These are phyloP conservation scores for Heteractis magnifica DNA, from an alignment of 92 coral and sea anemone genomes.

Conservation along the genomic window DNA sequence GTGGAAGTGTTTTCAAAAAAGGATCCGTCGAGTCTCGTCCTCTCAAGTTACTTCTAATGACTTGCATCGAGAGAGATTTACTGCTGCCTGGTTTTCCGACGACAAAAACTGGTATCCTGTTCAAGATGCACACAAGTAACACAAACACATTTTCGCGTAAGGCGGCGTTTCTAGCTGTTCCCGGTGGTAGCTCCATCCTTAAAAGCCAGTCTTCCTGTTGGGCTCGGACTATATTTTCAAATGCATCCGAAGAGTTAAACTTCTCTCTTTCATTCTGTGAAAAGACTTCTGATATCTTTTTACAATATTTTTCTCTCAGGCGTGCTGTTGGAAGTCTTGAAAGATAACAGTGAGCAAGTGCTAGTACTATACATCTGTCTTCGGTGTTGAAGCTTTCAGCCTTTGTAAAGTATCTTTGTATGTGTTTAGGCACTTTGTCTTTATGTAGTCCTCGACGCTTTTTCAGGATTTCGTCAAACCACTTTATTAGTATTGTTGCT, in stretches of 20 bases:
- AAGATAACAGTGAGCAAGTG: conserved; percentile 92
- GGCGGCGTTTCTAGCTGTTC: conserved; percentile 94
- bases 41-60: conserved; percentile 89
- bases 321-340: conserved; percentile 75
- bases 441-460: too few relatives aligned
- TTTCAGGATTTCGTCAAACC: conserved; percentile 59
- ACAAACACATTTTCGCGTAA: conserved; percentile 97
- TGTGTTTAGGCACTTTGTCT: background rate
- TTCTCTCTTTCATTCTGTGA: background rate
- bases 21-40: conserved; percentile 85
- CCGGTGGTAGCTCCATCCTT: conserved; percentile 97
- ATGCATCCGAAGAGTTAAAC: too few relatives aligned
- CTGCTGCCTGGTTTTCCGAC: conserved; percentile 99
- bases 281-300: conserved; percentile 42
- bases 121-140: conserved; percentile 89
- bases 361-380: conserved; percentile 60
- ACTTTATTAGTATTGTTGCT: conserved; percentile 63
- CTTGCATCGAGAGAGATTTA: conserved; percentile 94
- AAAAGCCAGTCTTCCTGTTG: conserved; percentile 83
- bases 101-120: conserved; percentile 91
- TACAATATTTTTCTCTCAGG: conserved; percentile 57
- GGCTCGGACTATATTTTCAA: too few relatives aligned
- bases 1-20: conserved; percentile 79
- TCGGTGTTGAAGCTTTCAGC: too few relatives aligned
- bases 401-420: too few relatives aligned